Evolutionary conservation across 2,113 vertebrate genomes (phyloP).

Genomic region (crab-eating macaque (Macaca fascicularis)): DNA sequence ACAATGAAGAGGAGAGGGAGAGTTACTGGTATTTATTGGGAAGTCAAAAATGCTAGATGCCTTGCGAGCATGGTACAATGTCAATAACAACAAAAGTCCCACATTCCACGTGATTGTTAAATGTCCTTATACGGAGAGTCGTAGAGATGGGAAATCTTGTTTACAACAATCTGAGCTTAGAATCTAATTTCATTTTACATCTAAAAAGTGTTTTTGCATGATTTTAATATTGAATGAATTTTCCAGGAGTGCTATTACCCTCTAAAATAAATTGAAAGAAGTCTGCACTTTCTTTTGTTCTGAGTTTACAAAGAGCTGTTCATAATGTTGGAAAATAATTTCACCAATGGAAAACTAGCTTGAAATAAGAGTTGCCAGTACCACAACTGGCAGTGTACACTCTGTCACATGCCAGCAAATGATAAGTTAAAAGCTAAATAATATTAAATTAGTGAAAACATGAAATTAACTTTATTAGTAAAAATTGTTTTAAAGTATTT

Average conservation of each 20-base stretch:
- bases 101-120: background rate
- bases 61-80: background rate
- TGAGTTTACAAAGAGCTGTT: slow-evolving; percentile 11
- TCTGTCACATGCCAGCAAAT: background rate
- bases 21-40: background rate
- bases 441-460: slow-evolving; percentile 12
- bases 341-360: background rate
- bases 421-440: background rate
- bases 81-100: background rate
- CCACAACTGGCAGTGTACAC: background rate
- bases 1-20: background rate
- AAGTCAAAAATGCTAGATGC: background rate
- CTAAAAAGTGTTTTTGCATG: background rate
- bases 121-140: slow-evolving; percentile 1
- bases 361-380: background rate
- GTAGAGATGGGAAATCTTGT: background rate
- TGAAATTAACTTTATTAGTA: background rate
- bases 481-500: slow-evolving; percentile 35
- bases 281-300: background rate
- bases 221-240: slow-evolving; percentile 7
- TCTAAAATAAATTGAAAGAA: background rate
- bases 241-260: slow-evolving; percentile 9
- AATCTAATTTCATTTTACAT: slow-evolving; percentile 10
- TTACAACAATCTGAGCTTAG: slow-evolving; percentile 33
- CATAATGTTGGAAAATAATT: slow-evolving; percentile 15